These are phyloP conservation scores for Hipposideros armiger DNA, from an alignment of 2,113 vertebrate genomes.

Conservation along the genomic window DNA sequence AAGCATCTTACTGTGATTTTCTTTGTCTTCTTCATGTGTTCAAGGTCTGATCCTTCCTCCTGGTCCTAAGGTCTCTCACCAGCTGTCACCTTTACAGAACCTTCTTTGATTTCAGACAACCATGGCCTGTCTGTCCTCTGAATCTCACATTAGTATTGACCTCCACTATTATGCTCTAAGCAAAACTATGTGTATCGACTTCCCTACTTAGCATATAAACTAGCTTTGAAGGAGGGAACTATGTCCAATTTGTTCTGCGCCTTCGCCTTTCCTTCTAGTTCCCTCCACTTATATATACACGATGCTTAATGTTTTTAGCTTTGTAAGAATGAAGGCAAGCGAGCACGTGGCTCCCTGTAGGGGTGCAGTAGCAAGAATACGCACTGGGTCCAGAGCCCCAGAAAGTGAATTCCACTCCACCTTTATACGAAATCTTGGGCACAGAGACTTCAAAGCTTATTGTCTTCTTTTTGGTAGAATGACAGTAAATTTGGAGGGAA, in stretches of 20 bases:
- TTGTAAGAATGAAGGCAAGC: background rate
- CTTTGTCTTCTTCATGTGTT: background rate
- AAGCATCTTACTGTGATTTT: rapidly evolving
- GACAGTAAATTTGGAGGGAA: background rate
- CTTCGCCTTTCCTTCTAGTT: background rate
- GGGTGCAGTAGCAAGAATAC: rapidly evolving
- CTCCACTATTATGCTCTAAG: rapidly evolving
- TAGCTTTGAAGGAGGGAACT: background rate
- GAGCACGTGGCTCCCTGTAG: background rate
- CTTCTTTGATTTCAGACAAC: background rate
- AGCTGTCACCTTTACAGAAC: background rate
- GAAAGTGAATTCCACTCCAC: background rate
- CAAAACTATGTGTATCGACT: rapidly evolving
- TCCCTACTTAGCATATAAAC: background rate
- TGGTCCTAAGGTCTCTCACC: too few relatives aligned
- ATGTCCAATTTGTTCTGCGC: rapidly evolving
- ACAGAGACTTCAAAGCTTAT: background rate
- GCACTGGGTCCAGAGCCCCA: rapidly evolving
- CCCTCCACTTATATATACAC: background rate
- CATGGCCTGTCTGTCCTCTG: rapidly evolving
- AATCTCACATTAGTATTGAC: rapidly evolving
- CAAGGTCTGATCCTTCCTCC: background rate
- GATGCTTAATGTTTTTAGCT: background rate
- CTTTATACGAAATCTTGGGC: background rate
- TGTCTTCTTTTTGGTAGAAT: background rate